Evolutionary conservation across 2,113 vertebrate genomes (phyloP), one percentile per base, ranked within the genome.

Genomic region (Spea bombifrons): DNA sequence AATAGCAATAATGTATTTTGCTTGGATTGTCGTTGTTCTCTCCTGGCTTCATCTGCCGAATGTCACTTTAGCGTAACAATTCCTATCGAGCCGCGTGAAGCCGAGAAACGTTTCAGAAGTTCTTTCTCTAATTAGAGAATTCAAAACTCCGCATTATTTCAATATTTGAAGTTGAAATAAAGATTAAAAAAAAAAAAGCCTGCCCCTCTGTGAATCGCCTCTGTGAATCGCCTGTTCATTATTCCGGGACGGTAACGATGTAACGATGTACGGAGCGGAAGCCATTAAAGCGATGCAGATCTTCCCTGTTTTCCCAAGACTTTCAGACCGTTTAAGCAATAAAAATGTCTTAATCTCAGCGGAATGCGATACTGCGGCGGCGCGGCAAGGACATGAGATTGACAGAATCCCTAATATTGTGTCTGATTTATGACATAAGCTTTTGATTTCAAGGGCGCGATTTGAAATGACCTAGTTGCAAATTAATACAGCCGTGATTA

Each of bases 381-480:
- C 46, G 71, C 83, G 85, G 87, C 87, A 91, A 89, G 85, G 79
- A 86, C 79, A 76, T 75, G 44, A 85, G 84, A 90, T 78, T 87
- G 80, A 84, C 84, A 84, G 88, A 88, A 87, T 87, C 84, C 72
- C 30, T 88, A 88, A 88, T 86, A 82, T 84, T 84, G 61, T 85
- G 87, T 84, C 88, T 89, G 83, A 87, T 82, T 86, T 89, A 84
- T 86, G 82, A 84, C 85, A 89, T 82, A 88, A 89, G 88, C 87
- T 85, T 86, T 77, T 86, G 83, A 86, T 89, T 90, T 90, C 89
- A 91, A 93, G 88, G 87, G 86, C 88, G 68, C 73, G 80, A 83
- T 89, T 89, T 78, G 83, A 83, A 88, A 81, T 86, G 84, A 88
- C 82, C 88, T 72, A 63, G 71, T 71, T 84, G 79, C 72, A 84